phyloP scores from a whole-genome alignment of 2,113 vertebrate genomes.

The Bettongia penicillata region DNA sequence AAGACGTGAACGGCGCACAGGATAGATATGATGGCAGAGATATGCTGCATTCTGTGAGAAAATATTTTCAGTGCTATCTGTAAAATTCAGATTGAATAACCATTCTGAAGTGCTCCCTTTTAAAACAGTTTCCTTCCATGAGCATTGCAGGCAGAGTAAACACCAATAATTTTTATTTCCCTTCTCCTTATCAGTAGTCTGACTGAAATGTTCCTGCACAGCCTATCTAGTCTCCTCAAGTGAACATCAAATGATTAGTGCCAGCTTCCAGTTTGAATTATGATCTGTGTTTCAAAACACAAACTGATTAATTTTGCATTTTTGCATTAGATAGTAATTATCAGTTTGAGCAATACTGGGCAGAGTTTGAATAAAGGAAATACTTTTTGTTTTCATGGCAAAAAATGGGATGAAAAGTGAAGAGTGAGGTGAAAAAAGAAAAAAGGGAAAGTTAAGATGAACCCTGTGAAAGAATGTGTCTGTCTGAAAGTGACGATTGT shows the following conservation, averaged over 20 bases:
- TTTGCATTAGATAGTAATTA: conserved; percentile 73
- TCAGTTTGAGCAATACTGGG: conserved; percentile 43
- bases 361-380: neutral
- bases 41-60: conserved; percentile 68
- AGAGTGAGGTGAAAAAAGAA: neutral
- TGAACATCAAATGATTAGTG: conserved; percentile 72
- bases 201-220: conserved; percentile 69
- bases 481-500: neutral
- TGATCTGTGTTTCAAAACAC: conserved; percentile 69
- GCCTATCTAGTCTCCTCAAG: conserved; percentile 77
- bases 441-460: neutral
- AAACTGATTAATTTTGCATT: conserved; percentile 63
- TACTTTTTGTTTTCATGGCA: neutral
- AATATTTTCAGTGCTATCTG: conserved; percentile 74
- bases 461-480: neutral
- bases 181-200: conserved; percentile 76
- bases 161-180: conserved; percentile 80
- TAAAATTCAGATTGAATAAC: conserved; percentile 78
- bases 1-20: neutral
- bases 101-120: conserved; percentile 77
- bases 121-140: conserved; percentile 73
- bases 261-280: conserved; percentile 76
- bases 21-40: conserved; percentile 71
- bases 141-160: conserved; percentile 74
- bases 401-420: neutral